phyloP scores from a whole-genome alignment of 2,113 vertebrate species.

The Melierax canorus region DNA sequence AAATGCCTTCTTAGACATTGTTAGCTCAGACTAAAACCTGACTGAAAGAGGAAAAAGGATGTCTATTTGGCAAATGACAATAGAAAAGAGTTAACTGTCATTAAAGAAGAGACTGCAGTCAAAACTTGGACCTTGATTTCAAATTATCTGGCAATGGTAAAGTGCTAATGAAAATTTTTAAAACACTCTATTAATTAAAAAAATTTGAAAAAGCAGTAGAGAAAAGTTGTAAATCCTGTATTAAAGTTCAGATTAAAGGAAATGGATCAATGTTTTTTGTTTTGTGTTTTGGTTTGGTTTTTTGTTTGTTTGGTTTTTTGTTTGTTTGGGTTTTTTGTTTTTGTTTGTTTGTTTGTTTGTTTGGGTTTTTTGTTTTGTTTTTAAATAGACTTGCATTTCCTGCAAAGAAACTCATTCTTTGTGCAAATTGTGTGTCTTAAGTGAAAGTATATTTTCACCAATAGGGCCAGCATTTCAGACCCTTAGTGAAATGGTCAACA shows the following conservation, averaged over 20 bases:
- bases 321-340: too few species aligned
- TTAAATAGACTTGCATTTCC: not conserved
- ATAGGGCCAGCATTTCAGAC: not conserved
- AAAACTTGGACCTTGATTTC: not conserved
- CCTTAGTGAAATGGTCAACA: not conserved
- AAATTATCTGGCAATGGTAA: not conserved
- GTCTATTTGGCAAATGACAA: not conserved
- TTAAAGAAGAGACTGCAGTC: not conserved
- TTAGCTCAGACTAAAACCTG: not conserved
- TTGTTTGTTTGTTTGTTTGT: too few species aligned
- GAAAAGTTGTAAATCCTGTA: not conserved
- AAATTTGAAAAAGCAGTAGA: not conserved
- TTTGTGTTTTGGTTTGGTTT: not conserved
- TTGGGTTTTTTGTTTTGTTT: not conserved
- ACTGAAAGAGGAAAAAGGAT: not conserved
- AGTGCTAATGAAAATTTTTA: not conserved
- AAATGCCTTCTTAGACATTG: not conserved
- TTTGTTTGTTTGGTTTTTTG: too few species aligned
- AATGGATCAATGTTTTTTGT: accelerated
- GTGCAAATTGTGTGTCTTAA: not conserved
- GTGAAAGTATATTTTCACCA: not conserved
- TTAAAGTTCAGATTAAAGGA: not conserved
- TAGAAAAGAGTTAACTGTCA: not conserved
- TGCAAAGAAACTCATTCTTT: not conserved
- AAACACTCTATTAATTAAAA: not conserved